phyloP scores from a whole-genome alignment of 2,113 vertebrate genomes.

The Oophaga pumilio region DNA sequence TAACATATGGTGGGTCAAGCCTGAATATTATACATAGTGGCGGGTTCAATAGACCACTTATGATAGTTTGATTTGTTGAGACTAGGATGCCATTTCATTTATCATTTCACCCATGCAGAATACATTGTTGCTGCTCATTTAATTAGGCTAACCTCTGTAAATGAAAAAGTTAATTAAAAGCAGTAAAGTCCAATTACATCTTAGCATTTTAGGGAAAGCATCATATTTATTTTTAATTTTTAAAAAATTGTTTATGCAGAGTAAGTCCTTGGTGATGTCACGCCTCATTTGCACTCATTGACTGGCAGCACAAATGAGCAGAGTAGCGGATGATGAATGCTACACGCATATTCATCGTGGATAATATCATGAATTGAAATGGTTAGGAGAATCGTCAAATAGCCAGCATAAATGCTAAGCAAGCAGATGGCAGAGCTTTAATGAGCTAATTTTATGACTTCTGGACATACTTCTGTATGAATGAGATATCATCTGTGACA shows the following conservation, averaged over 20 bases:
- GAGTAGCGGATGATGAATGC: slow-evolving; percentile 40
- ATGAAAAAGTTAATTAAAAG: slow-evolving; percentile 55
- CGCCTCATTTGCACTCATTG: slow-evolving; percentile 42
- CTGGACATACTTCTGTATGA: slow-evolving; percentile 31
- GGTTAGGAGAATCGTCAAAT: slow-evolving; percentile 31
- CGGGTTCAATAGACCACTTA: slow-evolving; percentile 46
- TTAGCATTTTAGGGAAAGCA: slow-evolving; percentile 35
- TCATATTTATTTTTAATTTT: slow-evolving; percentile 53
- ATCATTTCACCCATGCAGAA: slow-evolving; percentile 52
- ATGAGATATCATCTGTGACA: slow-evolving; percentile 18
- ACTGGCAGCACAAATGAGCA: slow-evolving; percentile 13
- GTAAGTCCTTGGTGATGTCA: slow-evolving; percentile 43
- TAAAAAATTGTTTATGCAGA: slow-evolving; percentile 48
- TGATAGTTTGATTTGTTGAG: slow-evolving; percentile 53
- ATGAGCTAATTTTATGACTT: slow-evolving; percentile 50
- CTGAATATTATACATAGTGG: slow-evolving; percentile 50
- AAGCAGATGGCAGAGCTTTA: slow-evolving; percentile 46
- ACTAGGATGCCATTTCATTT: slow-evolving; percentile 53
- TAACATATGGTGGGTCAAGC: slow-evolving; percentile 55
- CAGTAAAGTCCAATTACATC: slow-evolving; percentile 50
- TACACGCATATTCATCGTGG: slow-evolving; percentile 16
- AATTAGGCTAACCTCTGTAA: slow-evolving; percentile 55
- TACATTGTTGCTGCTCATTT: slow-evolving; percentile 41
- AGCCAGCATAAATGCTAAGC: slow-evolving; percentile 35
- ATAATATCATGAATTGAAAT: slow-evolving; percentile 33